phyloP scores from a whole-genome alignment of 1,140 invertebrate genomes.

The Leguminivora glycinivorella region DNA sequence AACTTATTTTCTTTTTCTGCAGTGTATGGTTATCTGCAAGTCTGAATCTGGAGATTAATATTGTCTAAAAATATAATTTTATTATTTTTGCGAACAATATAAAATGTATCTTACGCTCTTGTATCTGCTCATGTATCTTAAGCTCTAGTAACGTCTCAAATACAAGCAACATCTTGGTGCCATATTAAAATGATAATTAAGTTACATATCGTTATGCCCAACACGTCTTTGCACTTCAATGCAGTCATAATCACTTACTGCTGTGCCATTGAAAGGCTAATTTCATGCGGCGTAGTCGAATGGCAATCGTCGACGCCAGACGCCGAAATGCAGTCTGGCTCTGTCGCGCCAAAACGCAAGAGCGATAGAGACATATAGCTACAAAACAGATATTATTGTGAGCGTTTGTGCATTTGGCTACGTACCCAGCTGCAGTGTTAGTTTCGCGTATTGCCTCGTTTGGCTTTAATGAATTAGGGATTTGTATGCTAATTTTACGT shows the following conservation, averaged over 20 bases:
- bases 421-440: slow-evolving; percentile 13
- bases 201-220: background rate
- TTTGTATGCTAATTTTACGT: slow-evolving; percentile 9
- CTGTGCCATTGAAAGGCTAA: background rate
- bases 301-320: no score
- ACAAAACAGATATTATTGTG: no score
- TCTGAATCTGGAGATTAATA: no score
- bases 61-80: background rate
- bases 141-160: background rate
- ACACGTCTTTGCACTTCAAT: background rate
- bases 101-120: background rate
- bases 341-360: no score
- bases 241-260: background rate
- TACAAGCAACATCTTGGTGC: background rate
- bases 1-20: no score
- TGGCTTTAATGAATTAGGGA: slow-evolving; percentile 12
- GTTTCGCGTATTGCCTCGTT: slow-evolving; percentile 5
- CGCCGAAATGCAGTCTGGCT: no score
- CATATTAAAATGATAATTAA: background rate
- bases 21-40: no score
- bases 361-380: no score
- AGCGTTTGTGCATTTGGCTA: no score
- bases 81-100: background rate
- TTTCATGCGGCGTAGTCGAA: background rate
- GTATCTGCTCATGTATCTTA: background rate